A percentile compares a stretch with the other conserved stretches of the same genome.
phyloP scores from a whole-genome alignment of 2,888 invertebrate genomes.

The Leucania comma region DNA sequence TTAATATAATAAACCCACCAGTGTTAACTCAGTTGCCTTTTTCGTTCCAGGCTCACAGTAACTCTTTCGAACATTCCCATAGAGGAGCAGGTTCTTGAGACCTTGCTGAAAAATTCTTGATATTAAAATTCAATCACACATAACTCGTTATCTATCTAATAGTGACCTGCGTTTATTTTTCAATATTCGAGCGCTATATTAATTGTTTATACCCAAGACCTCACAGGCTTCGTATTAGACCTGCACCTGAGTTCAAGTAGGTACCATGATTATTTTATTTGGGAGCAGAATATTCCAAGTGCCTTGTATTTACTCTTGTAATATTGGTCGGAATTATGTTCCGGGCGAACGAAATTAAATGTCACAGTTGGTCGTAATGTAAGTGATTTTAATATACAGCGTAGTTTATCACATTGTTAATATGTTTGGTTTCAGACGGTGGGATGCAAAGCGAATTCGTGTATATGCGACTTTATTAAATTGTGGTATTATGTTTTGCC shows the following conservation, averaged over 20 bases:
- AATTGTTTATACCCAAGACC: constrained; percentile 32
- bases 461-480: constrained; percentile 38
- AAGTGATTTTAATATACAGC: constrained; percentile 51
- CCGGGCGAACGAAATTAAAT: constrained; percentile 40
- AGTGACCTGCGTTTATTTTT: background rate
- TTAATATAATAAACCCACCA: no score
- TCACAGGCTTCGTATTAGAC: constrained; percentile 34
- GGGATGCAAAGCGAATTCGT: constrained; percentile 31
- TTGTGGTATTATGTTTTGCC: constrained; percentile 23
- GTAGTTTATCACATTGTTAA: constrained; percentile 49
- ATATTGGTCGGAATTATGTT: constrained; percentile 45
- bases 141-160: background rate
- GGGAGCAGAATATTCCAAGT: constrained; percentile 33
- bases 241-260: constrained; percentile 45
- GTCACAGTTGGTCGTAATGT: constrained; percentile 57
- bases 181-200: constrained; percentile 8
- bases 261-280: constrained; percentile 41
- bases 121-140: background rate
- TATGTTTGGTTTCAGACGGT: constrained; percentile 44
- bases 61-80: no score
- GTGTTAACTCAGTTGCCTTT: no score
- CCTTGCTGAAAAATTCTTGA: background rate
- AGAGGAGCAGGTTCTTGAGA: no score
- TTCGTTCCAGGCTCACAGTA: no score
- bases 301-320: constrained; percentile 34